Evolutionary conservation across 2,113 vertebrate species (phyloP).

Genomic region (Mobula birostris): DNA sequence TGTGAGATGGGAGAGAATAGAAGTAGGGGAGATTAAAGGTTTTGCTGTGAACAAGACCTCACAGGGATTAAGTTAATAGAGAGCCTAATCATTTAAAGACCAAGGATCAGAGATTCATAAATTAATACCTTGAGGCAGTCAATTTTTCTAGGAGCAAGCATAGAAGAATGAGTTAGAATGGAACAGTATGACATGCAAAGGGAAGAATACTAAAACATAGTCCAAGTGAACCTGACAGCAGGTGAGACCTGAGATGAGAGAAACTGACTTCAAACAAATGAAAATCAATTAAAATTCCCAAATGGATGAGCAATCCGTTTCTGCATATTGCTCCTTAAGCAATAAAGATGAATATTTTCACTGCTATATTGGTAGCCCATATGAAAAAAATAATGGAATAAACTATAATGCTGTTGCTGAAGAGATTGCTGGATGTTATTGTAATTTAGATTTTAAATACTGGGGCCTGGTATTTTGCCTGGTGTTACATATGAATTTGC

Average conservation of each 20-base stretch:
- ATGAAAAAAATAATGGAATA: not conserved
- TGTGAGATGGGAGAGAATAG: not conserved
- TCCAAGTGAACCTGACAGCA: not conserved
- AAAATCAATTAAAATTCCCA: not conserved
- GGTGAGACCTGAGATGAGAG: not conserved
- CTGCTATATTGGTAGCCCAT: not conserved
- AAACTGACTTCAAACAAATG: not conserved
- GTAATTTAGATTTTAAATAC: not conserved
- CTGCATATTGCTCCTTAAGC: not conserved
- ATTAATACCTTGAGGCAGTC: not conserved
- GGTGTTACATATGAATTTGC: not conserved
- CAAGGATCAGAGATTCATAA: not conserved
- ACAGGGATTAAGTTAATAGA: not conserved
- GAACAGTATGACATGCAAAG: not conserved
- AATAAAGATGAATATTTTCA: not conserved
- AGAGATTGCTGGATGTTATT: not conserved
- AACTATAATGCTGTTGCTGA: not conserved
- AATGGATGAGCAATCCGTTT: not conserved
- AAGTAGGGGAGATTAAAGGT: not conserved
- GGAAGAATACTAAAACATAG: not conserved
- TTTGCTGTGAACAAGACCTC: not conserved
- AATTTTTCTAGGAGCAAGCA: not conserved
- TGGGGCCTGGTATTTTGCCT: not conserved
- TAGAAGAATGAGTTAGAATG: not conserved
- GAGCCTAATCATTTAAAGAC: not conserved